Base-by-base conservation (phyloP, 1,140 invertebrate species). In the Drosophila guanche region DNA sequence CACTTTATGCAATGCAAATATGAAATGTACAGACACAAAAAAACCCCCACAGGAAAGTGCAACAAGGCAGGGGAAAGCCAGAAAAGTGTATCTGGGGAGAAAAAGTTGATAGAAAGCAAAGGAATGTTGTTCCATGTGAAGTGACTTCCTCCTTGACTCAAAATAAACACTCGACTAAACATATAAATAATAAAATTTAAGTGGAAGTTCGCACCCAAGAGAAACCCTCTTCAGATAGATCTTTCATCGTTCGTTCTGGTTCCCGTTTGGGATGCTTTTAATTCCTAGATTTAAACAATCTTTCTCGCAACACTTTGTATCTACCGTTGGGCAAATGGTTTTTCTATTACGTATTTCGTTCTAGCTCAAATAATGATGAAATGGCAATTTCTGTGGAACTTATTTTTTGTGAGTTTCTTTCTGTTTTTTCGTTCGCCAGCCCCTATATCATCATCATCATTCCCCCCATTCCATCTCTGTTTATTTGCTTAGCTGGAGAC, bases 401-500 rank as follows among this genome's bases (percentile, higher is more conserved):
- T 61, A 41, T 54, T 62, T 46, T 61, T 10, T 54, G 23, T 55
- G 45, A 72, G 46, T 61, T 61, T 69, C 37, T 55, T 61, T 69
- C 37, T 55, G 20, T 23, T 16, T 14, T 29, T 37, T 22, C 29
- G 23, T 42, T 37, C 29, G 33, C 53, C 47, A n/a, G n/a, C n/a
- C n/a, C 53, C 46, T 45, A 47, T 57, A 51, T 74, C 45, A 7
- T 12, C 12, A 60, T 40, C 54, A 76, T 54, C 50, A 20, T 1
- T 20, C 16, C 16, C n/a, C 43, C 40, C 40, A 41, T 33, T 33
- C 27, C 27, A 29, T 7, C 8, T 33, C 42, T 67, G 54, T 78
- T 83, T 74, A 83, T 85, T 85, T 85, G 69, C 73, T 75, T 85
- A 88, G 85, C 83, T 85, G 81, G 65, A 46, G 56, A 63, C 69